phyloP scores from a whole-genome alignment of 2,797 vertebrate genomes.

The Esox masquinongy region DNA sequence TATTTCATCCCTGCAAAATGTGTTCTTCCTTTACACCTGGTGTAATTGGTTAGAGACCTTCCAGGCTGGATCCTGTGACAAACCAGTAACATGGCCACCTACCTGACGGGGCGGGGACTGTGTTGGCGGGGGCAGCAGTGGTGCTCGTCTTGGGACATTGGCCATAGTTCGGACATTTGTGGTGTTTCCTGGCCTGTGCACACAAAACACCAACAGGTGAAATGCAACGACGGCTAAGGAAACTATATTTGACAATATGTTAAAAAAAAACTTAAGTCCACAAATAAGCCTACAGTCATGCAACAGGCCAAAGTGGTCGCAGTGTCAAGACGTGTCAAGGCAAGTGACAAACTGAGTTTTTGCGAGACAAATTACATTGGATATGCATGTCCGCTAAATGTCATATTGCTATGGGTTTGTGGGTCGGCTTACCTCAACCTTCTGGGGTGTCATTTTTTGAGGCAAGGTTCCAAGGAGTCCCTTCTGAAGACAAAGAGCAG shows the following conservation, averaged over 20 bases:
- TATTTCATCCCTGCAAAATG: not conserved
- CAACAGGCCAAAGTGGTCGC: too few relatives aligned
- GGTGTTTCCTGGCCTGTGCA: constrained; percentile 57
- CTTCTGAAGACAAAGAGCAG: constrained; percentile 76
- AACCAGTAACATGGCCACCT: constrained; percentile 22
- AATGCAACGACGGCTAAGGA: not conserved
- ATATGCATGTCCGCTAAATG: too few relatives aligned
- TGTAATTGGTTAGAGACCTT: too few relatives aligned
- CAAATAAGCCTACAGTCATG: too few relatives aligned
- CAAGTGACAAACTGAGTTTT: not conserved
- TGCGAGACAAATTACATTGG: too few relatives aligned
- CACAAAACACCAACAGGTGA: not conserved
- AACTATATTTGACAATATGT: too few relatives aligned
- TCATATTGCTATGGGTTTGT: not conserved
- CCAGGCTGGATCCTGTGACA: not conserved
- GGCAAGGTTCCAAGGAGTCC: constrained; percentile 58
- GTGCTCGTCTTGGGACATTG: constrained; percentile 16
- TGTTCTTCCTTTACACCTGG: not conserved
- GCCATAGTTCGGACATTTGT: constrained; percentile 28
- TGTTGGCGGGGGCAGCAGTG: constrained; percentile 13
- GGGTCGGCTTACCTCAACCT: constrained; percentile 44
- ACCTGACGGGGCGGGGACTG: constrained; percentile 42
- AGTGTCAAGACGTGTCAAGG: not conserved
- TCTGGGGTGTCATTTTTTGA: constrained; percentile 44
- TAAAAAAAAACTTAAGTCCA: too few relatives aligned